A percentile compares a stretch with the other conserved stretches of the same genome.
phyloP scores from a whole-genome alignment of 2,888 invertebrate species.

The Spatulosminthurus flaviceps region DNA sequence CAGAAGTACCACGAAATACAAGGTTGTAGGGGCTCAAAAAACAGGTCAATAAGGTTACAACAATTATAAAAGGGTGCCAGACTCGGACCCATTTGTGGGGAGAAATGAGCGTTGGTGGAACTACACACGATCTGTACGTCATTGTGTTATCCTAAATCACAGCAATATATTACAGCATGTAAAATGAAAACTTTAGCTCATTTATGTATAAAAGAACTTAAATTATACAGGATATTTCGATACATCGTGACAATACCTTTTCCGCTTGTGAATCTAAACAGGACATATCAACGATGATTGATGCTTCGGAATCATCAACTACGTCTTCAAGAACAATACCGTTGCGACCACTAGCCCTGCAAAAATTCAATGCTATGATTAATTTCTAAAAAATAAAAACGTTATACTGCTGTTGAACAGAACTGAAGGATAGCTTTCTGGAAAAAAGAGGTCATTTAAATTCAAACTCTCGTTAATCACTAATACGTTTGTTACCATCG shows the following conservation, averaged over 20 bases:
- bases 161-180: no score
- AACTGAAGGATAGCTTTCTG: no score
- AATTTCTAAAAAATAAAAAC: no score
- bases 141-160: constrained; percentile 53
- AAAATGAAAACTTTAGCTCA: no score
- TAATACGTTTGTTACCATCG: no score
- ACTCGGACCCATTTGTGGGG: constrained; percentile 47
- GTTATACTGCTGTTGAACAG: no score
- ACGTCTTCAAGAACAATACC: constrained; percentile 55
- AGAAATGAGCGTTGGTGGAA: constrained; percentile 56
- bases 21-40: constrained; percentile 42
- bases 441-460: no score
- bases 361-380: no score
- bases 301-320: constrained; percentile 58
- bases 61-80: constrained; percentile 55
- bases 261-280: constrained; percentile 46
- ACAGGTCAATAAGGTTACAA: constrained; percentile 35
- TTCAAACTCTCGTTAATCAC: no score
- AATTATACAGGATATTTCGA: constrained; percentile 4
- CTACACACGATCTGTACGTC: constrained; percentile 53
- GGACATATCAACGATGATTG: constrained; percentile 55
- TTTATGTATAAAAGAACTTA: no score
- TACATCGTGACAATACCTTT: constrained; percentile 41
- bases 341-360: constrained; percentile 48
- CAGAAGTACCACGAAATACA: not conserved